Percentiles rank a stretch among this genome's conserved stretches.
Evolutionary conservation across 1,140 invertebrate species (phyloP).

Genomic region (Luehdorfia chinensis): DNA sequence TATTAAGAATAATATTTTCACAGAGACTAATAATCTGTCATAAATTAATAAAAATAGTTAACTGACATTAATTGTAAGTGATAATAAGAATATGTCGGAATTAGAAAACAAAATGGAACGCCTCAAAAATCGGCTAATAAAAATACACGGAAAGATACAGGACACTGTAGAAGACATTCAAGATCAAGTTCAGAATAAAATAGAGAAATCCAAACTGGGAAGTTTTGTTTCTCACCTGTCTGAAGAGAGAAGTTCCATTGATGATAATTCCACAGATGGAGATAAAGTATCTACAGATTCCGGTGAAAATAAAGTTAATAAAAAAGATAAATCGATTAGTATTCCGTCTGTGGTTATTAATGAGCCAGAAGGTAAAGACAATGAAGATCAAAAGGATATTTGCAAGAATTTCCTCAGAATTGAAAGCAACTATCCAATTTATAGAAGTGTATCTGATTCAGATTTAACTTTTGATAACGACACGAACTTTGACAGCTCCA

Average conservation of each 20-base stretch:
- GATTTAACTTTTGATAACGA: constrained; percentile 44
- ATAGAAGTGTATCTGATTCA: constrained; percentile 45
- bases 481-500: constrained; percentile 35
- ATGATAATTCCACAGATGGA: constrained; percentile 22
- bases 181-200: constrained; percentile 65
- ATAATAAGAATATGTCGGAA: constrained; percentile 34
- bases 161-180: constrained; percentile 65
- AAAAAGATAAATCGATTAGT: constrained; percentile 18
- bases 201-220: constrained; percentile 55
- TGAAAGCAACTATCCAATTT: constrained; percentile 45
- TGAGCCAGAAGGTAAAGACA: constrained; percentile 29
- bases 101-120: constrained; percentile 65
- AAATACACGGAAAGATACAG: constrained; percentile 67
- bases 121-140: constrained; percentile 55
- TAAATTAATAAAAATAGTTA: too few relatives aligned
- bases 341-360: constrained; percentile 57
- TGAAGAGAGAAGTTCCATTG: constrained; percentile 47
- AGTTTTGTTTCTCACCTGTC: constrained; percentile 64
- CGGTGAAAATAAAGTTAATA: constrained; percentile 9
- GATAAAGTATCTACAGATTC: constrained; percentile 28
- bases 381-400: constrained; percentile 34
- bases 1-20: too few relatives aligned
- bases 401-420: constrained; percentile 53
- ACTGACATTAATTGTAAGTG: not conserved
- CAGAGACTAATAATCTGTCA: too few relatives aligned